Evolutionary conservation across 2,888 invertebrate genomes (phyloP).

Genomic region (Ischnura elegans): DNA sequence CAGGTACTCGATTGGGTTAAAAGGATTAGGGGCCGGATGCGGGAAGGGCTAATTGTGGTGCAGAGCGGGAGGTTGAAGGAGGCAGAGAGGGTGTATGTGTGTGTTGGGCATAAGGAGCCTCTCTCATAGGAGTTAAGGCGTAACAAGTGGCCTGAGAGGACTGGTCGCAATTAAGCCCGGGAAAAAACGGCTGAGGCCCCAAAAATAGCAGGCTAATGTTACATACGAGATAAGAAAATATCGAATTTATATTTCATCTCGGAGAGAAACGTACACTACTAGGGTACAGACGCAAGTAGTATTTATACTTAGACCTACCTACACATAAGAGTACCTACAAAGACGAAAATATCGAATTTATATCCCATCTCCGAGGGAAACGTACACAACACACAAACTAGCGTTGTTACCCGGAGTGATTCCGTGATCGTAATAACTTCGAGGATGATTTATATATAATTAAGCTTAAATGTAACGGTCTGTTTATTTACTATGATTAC

Average conservation of each 20-base stretch:
- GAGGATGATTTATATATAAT: no score
- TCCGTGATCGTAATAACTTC: no score
- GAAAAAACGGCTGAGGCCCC: not conserved
- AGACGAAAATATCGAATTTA: no score
- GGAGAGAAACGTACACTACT: not conserved
- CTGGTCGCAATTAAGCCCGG: slow-evolving; percentile 31
- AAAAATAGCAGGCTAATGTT: not conserved
- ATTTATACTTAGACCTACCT: not conserved
- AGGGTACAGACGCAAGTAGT: not conserved
- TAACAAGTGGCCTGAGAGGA: slow-evolving; percentile 27
- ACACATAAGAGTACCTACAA: no score
- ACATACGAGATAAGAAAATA: slow-evolving; percentile 35
- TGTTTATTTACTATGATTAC: no score
- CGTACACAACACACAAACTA: no score
- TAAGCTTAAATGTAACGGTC: no score
- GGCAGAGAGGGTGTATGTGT: not conserved
- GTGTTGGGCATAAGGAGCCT: not conserved
- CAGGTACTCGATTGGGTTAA: slow-evolving; percentile 30
- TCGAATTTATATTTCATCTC: slow-evolving; percentile 21
- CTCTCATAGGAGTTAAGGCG: slow-evolving; percentile 20
- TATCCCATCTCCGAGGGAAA: no score
- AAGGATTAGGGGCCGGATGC: slow-evolving; percentile 29
- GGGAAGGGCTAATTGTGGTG: not conserved
- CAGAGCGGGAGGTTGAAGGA: not conserved
- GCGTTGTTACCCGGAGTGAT: no score